Conservation (phyloP, 2,888 invertebrate genomes). For the Hirtodrosophila cameraria region DNA sequence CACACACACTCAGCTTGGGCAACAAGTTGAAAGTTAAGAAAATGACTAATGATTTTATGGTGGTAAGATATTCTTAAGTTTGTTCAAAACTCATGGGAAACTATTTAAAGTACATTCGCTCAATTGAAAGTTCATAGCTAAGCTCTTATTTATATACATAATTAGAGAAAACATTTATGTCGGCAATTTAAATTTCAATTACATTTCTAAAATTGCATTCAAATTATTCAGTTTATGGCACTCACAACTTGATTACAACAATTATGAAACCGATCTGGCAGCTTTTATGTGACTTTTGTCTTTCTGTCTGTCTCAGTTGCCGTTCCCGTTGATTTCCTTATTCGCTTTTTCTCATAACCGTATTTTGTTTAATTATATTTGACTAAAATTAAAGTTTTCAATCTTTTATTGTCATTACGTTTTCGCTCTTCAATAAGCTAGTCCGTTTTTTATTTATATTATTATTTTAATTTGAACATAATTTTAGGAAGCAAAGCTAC, state of each 20-base stretch:
- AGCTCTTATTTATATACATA: not conserved
- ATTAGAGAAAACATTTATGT: conserved; percentile 9
- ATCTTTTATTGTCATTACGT: not conserved
- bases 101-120: not conserved
- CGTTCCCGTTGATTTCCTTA: conserved; percentile 40
- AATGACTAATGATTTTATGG: conserved; percentile 72
- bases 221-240: conserved; percentile 48
- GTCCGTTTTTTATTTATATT: not conserved
- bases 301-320: conserved; percentile 19
- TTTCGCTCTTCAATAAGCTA: conserved; percentile 2
- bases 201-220: conserved; percentile 52
- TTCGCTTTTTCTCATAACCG: conserved; percentile 9
- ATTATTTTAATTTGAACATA: conserved; percentile 13
- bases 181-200: conserved; percentile 50
- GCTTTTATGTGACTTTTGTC: conserved; percentile 22
- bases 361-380: conserved; percentile 24
- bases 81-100: not conserved
- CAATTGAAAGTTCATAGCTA: too few relatives aligned
- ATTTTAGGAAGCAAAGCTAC: conserved; percentile 12
- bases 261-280: conserved; percentile 40
- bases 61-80: conserved; percentile 51
- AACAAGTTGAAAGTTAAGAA: conserved; percentile 62
- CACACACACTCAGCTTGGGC: conserved; percentile 11
- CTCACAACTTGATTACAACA: conserved; percentile 36
- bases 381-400: conserved; percentile 27